These are phyloP conservation scores for Takifugu flavidus DNA, from an alignment of 2,113 vertebrate species.

Conservation along the genomic window DNA sequence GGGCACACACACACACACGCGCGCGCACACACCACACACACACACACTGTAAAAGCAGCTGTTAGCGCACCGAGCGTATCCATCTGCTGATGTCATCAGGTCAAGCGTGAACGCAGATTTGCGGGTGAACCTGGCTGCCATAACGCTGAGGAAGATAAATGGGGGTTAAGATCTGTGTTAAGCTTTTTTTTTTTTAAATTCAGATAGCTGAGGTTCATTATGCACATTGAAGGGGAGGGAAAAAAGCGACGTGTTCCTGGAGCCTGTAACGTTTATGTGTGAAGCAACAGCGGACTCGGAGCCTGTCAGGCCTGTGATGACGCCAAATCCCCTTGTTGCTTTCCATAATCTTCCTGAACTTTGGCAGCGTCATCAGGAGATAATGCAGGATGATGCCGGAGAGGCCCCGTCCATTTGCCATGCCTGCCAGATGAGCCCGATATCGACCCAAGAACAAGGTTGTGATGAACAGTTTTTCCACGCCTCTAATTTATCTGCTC, in stretches of 20 bases:
- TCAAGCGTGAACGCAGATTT: conserved; percentile 54
- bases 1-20: not conserved
- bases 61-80: conserved; percentile 42
- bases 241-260: not conserved
- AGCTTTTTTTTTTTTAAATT: conserved; percentile 34
- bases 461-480: conserved; percentile 49
- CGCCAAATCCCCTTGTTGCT: conserved; percentile 53
- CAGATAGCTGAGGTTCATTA: not conserved
- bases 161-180: conserved; percentile 50
- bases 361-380: conserved; percentile 53
- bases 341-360: conserved; percentile 65
- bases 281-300: conserved; percentile 25
- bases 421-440: conserved; percentile 54
- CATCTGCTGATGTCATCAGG: conserved; percentile 65
- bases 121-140: conserved; percentile 44
- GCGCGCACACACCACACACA: not conserved
- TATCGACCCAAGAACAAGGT: conserved; percentile 57
- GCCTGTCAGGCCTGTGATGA: conserved; percentile 39
- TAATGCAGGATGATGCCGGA: conserved; percentile 48
- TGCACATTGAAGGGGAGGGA: not conserved
- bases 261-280: conserved; percentile 18
- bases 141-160: conserved; percentile 58
- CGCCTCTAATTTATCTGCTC: conserved; percentile 40
- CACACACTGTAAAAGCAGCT: conserved; percentile 49
- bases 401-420: conserved; percentile 50